Conservation (phyloP, 1,140 invertebrate genomes). For the Drosophila auraria region DNA sequence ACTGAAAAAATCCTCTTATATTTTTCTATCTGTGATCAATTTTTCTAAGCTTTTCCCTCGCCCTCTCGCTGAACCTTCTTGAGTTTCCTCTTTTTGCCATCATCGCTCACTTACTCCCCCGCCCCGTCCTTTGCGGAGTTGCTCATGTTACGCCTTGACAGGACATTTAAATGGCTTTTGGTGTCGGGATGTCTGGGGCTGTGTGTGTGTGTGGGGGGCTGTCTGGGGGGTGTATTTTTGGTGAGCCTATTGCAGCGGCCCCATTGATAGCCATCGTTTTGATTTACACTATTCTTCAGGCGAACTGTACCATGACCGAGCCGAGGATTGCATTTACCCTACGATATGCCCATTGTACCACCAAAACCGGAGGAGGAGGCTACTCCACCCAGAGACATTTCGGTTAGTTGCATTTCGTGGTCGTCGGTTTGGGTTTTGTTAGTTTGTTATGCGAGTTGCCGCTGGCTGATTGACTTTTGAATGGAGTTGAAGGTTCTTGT, state of each 20-base stretch:
- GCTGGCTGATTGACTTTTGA: constrained; percentile 51
- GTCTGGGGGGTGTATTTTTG: background rate
- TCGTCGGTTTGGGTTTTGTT: constrained; percentile 28
- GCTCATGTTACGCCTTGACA: constrained; percentile 44
- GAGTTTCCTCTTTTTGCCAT: background rate
- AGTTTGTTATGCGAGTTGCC: constrained; percentile 44
- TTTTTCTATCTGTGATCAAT: background rate
- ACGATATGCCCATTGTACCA: constrained; percentile 26
- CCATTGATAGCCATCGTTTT: constrained; percentile 37
- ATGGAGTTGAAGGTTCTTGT: constrained; percentile 56
- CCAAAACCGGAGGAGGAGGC: constrained; percentile 4
- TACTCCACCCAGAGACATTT: constrained; percentile 30
- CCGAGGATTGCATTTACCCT: constrained; percentile 16
- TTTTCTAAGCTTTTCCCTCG: constrained; percentile 11
- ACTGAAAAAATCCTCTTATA: rapidly evolving
- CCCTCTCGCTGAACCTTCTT: background rate
- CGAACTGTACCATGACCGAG: constrained; percentile 18
- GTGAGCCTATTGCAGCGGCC: constrained; percentile 18
- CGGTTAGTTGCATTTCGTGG: constrained; percentile 31
- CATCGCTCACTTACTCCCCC: constrained; percentile 2
- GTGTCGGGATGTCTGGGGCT: constrained; percentile 29
- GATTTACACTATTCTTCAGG: constrained; percentile 35
- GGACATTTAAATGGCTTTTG: constrained; percentile 52
- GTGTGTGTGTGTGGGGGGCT: background rate
- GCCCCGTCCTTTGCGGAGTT: constrained; percentile 10